Conservation (phyloP, 1,140 invertebrate genomes). For the Calliphora vicina region DNA sequence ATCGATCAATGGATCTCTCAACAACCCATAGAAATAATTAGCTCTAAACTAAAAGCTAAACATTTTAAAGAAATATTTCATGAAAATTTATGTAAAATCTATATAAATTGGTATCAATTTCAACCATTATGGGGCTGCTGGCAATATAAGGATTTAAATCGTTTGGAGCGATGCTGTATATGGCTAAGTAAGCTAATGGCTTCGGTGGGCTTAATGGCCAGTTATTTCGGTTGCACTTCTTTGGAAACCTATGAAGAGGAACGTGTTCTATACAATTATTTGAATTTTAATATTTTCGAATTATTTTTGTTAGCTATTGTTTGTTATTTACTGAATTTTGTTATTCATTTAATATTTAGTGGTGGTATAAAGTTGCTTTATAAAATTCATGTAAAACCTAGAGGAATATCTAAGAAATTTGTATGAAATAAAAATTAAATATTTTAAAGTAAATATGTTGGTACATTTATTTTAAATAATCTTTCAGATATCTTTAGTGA, state of each 20-base stretch:
- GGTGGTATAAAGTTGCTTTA: neutral
- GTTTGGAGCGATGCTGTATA: conserved; percentile 35
- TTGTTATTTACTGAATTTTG: conserved; percentile 16
- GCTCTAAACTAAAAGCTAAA: neutral
- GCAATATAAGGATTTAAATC: conserved; percentile 26
- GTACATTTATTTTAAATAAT: too few relatives aligned
- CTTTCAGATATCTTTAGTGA: too few relatives aligned
- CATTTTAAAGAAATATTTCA: neutral
- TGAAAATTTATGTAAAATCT: neutral
- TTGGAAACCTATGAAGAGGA: conserved; percentile 38
- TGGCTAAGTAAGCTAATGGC: conserved; percentile 16
- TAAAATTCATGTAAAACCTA: neutral
- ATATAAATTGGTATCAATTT: conserved; percentile 37
- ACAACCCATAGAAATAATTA: neutral
- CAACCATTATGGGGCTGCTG: conserved; percentile 30
- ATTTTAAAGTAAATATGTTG: too few relatives aligned
- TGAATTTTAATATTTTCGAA: conserved; percentile 13
- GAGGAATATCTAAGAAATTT: neutral
- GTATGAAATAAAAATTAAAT: neutral
- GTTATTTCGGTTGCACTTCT: conserved; percentile 31
- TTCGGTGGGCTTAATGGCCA: conserved; percentile 7
- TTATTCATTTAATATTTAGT: conserved; percentile 7
- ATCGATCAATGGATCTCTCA: conserved; percentile 20
- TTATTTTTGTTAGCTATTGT: conserved; percentile 21
- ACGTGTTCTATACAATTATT: conserved; percentile 23